A percentile compares a stretch with the other conserved stretches of the same genome.
Conservation (phyloP, 2,113 vertebrate genomes). For the Phrynosoma platyrhinos region DNA sequence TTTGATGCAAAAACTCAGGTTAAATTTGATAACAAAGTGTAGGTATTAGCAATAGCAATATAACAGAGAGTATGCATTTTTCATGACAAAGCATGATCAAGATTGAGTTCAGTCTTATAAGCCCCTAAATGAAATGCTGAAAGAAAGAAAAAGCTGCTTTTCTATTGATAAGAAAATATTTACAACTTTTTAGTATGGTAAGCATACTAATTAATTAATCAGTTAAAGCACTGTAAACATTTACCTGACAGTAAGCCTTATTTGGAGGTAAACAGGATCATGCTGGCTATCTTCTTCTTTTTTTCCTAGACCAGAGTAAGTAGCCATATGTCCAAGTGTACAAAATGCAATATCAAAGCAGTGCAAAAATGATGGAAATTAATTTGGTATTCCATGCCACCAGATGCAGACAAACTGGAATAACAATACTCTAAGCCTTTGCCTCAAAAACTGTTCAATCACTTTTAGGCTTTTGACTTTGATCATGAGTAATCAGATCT, state of each 20-base stretch:
- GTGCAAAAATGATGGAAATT: background rate
- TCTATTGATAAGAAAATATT: background rate
- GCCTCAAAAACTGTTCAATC: background rate
- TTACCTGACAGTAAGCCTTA: background rate
- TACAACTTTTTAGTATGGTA: background rate
- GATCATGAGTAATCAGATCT: background rate
- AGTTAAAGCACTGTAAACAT: background rate
- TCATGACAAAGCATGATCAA: too few relatives aligned
- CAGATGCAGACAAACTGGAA: background rate
- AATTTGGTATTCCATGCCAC: conserved; percentile 1
- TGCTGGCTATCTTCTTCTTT: background rate
- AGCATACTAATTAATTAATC: background rate
- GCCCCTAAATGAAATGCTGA: background rate
- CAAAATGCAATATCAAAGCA: background rate
- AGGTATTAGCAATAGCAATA: too few relatives aligned
- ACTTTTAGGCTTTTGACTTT: background rate
- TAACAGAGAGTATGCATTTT: too few relatives aligned
- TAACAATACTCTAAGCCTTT: background rate
- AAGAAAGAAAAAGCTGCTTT: background rate
- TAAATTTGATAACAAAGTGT: too few relatives aligned
- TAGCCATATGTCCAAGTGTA: background rate
- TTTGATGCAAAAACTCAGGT: too few relatives aligned
- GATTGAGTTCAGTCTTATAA: too few relatives aligned
- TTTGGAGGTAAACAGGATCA: background rate
- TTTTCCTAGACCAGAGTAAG: background rate